phyloP scores from a whole-genome alignment of 2,113 vertebrate genomes.

The Okapia johnstoni region DNA sequence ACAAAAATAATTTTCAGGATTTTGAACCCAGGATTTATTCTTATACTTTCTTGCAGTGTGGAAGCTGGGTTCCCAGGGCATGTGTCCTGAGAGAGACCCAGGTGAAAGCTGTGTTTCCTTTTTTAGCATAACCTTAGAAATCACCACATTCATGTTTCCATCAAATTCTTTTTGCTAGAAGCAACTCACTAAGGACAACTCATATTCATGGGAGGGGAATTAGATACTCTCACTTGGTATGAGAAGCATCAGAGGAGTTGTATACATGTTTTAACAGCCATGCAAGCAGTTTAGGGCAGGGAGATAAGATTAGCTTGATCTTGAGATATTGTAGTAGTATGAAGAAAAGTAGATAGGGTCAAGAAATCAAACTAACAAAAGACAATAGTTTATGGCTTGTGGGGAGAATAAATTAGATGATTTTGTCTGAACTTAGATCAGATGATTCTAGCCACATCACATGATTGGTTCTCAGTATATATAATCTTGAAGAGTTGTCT shows the following conservation, averaged over 20 bases:
- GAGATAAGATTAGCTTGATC: not conserved
- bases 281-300: not conserved
- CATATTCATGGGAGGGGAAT: not conserved
- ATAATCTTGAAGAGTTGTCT: not conserved
- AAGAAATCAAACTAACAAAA: not conserved
- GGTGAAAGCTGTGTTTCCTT: not conserved
- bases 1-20: not conserved
- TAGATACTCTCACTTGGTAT: not conserved
- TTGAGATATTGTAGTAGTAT: too few relatives aligned
- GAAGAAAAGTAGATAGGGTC: not conserved
- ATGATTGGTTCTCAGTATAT: not conserved
- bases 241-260: not conserved
- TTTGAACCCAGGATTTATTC: not conserved
- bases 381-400: not conserved
- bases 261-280: not conserved
- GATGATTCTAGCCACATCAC: not conserved
- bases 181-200: not conserved
- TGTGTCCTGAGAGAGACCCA: not conserved
- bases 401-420: not conserved
- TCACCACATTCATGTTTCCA: not conserved
- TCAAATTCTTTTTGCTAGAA: not conserved
- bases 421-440: not conserved
- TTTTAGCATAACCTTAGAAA: not conserved
- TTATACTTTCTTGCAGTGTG: not conserved
- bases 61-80: not conserved